Evolutionary conservation across 2,113 vertebrate species (phyloP), one percentile per base, ranked within the genome.

Genomic region (Penelope pileata): DNA sequence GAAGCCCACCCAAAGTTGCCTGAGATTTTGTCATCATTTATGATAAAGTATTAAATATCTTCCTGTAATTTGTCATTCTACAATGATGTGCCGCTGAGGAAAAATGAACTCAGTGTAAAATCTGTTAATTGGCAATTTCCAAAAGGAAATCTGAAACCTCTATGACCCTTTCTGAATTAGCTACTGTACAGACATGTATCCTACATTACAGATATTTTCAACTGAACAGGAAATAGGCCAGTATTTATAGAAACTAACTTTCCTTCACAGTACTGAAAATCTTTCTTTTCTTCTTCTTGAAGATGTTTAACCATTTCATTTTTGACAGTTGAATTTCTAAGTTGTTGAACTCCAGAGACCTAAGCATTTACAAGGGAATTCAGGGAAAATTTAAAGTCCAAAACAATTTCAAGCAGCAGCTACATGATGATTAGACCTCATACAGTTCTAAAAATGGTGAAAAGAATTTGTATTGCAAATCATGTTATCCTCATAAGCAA

Each of bases 61-160:
- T 96, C 91, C 77, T 77, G 64, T 32, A 74, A 83, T 94, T 95
- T 95, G 45, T 85, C 70, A 70, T 83, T 86, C n/a, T 87, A 80
- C 77, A 84, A 94, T 69, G 86, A 93, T 79, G 74, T 83, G 88
- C 50, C 90, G 34, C 72, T 7, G 43, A 96, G 69, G 93, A 84
- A 96, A 97, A 91, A 88, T 40, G 62, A 91, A 36, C 88, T 87
- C 12, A 10, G 59, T 62, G 42, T 86, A 91, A 96, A 94, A 93
- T 77, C 69, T 72, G 79, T 79, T 94, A 95, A 95, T 86, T 94
- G 90, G 69, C 88, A 91, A 81, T 97, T 97, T 97, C 95, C 90
- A 91, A 48, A 59, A 95, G 85, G 91, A 97, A 97, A 96, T 96
- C 72, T 91, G 95, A 96, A 97, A 90, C 88, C 84, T 86, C 62